Evolutionary conservation across 1,140 invertebrate genomes (phyloP), one percentile per base, ranked within the genome.

Genomic region (Dysdera silvatica): DNA sequence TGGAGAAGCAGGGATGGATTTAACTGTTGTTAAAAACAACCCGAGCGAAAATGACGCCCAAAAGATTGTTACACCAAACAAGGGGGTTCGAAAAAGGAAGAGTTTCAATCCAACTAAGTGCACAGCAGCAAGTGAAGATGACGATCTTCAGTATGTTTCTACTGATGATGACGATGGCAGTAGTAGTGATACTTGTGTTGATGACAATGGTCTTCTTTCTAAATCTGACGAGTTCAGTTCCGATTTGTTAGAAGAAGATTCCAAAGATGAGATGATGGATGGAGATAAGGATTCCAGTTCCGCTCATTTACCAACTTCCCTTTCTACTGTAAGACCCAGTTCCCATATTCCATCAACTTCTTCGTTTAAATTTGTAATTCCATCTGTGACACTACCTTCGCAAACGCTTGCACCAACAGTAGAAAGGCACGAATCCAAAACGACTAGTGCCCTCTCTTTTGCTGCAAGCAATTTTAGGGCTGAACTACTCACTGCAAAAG

Each of bases 51-150:
- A 32, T 53, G 18, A 43, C 16, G 31, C 45, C 29, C 29, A 18
- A 7, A 55, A 55, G 31, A 10, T 48, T 40, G 26, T 6, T 16
- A 66, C n/a, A n/a, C n/a, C n/a, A n/a, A 61, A 54, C 8, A 77
- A 74, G 59, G 71, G 71, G 20, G 72, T 73, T 10, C 67, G 91
- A 48, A 93, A 95, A 77, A 79, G 93, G 49, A 97, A 96, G 77
- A 93, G 86, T 70, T 86, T 91, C 69, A 93, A 95, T 74, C 93
- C 92, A 0, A 92, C 88, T 0, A 81, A 90, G 59, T 89, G 86
- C 72, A 84, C 88, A 2, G 75, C 76, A 33, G 59, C 68, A 4
- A 62, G 81, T 80, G 58, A 70, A 43, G 69, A 71, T 32, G 69
- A 70, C 33, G 68, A 70, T 12, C 35, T 70, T 23, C 55, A 68